Conservation (phyloP, 1,140 invertebrate genomes). For the Pseudoatta argentina region DNA sequence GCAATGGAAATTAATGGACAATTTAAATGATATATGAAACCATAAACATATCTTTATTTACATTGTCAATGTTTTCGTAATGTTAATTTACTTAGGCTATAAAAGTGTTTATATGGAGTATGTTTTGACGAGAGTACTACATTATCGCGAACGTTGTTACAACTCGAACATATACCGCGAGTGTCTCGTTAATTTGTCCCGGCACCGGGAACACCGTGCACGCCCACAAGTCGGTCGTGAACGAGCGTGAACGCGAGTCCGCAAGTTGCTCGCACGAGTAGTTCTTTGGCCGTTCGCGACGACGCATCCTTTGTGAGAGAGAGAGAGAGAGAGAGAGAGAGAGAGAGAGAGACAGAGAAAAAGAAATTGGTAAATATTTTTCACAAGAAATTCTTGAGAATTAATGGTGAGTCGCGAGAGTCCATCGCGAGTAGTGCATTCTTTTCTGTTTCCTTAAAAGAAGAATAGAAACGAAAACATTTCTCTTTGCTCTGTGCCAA, state of each 20-base stretch:
- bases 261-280: slow-evolving; percentile 74
- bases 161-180: neutral
- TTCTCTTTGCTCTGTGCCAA: neutral
- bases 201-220: slow-evolving; percentile 70
- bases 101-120: neutral
- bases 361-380: slow-evolving; percentile 54
- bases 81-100: neutral
- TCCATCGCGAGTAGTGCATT: neutral
- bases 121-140: neutral
- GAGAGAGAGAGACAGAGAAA: neutral
- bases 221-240: slow-evolving; percentile 60
- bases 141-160: slow-evolving; percentile 21
- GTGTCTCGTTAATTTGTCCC: slow-evolving; percentile 48
- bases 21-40: neutral
- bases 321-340: no score
- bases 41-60: neutral
- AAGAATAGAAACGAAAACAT: neutral
- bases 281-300: slow-evolving; percentile 75
- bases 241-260: slow-evolving; percentile 41
- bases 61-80: neutral
- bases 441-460: neutral
- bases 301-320: slow-evolving; percentile 68
- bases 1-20: neutral
- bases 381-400: neutral
- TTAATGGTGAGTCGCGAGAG: neutral